phyloP scores from a whole-genome alignment of 2,113 vertebrate species.

The Pungitius pungitius region DNA sequence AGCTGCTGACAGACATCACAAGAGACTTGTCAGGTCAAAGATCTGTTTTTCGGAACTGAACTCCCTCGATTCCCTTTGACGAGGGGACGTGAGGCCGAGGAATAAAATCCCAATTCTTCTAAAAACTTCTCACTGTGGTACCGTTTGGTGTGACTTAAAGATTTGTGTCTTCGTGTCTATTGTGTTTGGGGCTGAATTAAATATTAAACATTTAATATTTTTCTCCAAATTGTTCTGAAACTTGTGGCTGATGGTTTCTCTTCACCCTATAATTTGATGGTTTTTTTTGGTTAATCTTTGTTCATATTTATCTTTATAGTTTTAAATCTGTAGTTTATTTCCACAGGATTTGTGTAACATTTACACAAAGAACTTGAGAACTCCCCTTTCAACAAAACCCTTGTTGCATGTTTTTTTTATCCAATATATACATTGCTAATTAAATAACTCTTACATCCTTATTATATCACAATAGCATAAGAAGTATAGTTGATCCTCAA shows the following conservation, averaged over 20 bases:
- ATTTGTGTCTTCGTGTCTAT: neutral
- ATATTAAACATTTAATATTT: neutral
- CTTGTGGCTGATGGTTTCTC: neutral
- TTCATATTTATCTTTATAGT: neutral
- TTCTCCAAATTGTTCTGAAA: neutral
- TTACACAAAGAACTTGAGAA: neutral
- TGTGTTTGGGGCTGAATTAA: neutral
- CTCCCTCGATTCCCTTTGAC: conserved; percentile 23
- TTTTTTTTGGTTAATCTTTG: neutral
- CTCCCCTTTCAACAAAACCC: neutral
- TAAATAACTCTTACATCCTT: neutral
- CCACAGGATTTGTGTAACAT: neutral
- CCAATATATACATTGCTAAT: neutral
- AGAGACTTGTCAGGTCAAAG: conserved; percentile 49
- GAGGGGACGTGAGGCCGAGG: neutral
- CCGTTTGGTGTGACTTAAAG: neutral
- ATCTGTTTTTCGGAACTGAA: conserved; percentile 42
- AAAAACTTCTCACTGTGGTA: neutral
- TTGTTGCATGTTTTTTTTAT: neutral
- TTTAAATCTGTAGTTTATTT: neutral
- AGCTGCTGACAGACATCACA: conserved; percentile 53
- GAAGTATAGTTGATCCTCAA: no score
- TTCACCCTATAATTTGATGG: no score
- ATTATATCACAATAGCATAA: neutral
- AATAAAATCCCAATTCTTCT: neutral